A percentile compares a stretch with the other conserved stretches of the same genome.
These are phyloP conservation scores for Liparis tanakae DNA, from an alignment of 2,797 vertebrate species.

Conservation along the genomic window DNA sequence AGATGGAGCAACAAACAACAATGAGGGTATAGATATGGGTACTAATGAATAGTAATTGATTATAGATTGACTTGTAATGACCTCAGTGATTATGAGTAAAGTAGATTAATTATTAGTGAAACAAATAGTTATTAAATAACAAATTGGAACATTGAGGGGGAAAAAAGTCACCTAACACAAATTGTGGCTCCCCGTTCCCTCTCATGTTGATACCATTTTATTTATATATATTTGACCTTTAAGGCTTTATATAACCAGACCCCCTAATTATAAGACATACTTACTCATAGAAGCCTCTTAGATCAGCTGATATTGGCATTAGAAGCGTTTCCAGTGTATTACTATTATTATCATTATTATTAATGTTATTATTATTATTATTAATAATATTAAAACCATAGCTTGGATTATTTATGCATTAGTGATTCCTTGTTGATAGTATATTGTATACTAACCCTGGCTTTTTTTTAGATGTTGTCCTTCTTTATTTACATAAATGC, in stretches of 20 bases:
- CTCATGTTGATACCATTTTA: neutral
- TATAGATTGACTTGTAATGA: too few species aligned
- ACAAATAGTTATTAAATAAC: neutral
- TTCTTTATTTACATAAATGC: neutral
- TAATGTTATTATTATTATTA: neutral
- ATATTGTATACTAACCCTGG: conserved; percentile 78
- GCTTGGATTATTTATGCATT: conserved; percentile 38
- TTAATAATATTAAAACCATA: conserved; percentile 68
- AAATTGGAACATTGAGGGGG: neutral
- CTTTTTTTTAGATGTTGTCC: conserved; percentile 72
- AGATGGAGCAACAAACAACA: too few species aligned
- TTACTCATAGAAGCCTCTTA: neutral
- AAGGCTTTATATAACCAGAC: neutral
- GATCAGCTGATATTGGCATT: neutral
- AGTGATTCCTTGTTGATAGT: conserved; percentile 72
- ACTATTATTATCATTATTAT: too few species aligned
- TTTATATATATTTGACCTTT: neutral
- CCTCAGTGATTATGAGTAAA: neutral
- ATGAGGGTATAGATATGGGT: too few species aligned
- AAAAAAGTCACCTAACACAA: neutral
- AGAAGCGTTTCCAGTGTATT: too few species aligned
- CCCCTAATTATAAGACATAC: neutral
- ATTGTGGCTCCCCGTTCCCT: neutral
- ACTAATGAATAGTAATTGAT: too few species aligned
- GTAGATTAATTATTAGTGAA: neutral